Conservation (phyloP, 2,888 invertebrate species). For the Mythimna lalbum region DNA sequence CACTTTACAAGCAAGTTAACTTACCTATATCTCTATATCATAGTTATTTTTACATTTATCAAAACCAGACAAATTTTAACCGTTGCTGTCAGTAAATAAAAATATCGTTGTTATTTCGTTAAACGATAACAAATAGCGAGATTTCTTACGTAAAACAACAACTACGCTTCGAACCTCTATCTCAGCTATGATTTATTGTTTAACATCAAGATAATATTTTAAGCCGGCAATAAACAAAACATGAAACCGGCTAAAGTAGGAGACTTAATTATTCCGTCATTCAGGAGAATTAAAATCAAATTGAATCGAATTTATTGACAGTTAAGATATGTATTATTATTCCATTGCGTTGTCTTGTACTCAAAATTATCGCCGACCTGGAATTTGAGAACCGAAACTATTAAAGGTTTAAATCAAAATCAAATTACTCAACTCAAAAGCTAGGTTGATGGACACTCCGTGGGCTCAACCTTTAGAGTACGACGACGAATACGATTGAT, state of each 20-base stretch:
- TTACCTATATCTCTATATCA: conserved; percentile 19
- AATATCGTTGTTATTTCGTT: conserved; percentile 41
- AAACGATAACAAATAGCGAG: conserved; percentile 38
- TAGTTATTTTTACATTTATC: conserved; percentile 32
- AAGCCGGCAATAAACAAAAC: conserved; percentile 81
- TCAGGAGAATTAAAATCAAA: conserved; percentile 76
- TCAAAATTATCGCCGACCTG: conserved; percentile 44
- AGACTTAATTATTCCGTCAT: conserved; percentile 83
- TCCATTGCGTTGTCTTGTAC: conserved; percentile 53
- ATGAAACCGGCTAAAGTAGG: conserved; percentile 72
- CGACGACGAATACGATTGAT: not conserved
- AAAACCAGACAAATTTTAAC: conserved; percentile 28
- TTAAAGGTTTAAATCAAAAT: conserved; percentile 46
- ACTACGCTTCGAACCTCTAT: conserved; percentile 75
- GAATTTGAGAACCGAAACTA: conserved; percentile 47
- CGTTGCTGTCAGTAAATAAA: conserved; percentile 24
- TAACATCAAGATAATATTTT: conserved; percentile 74
- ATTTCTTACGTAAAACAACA: conserved; percentile 47
- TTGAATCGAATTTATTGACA: conserved; percentile 79
- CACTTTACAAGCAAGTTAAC: conserved; percentile 49
- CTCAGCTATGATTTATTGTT: conserved; percentile 81
- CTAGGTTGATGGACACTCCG: conserved; percentile 21
- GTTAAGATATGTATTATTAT: conserved; percentile 67
- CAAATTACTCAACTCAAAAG: conserved; percentile 53
- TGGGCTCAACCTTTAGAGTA: conserved; percentile 12